Base-by-base conservation (phyloP, 2,113 vertebrate genomes). In the Macroglossus sobrinus region DNA sequence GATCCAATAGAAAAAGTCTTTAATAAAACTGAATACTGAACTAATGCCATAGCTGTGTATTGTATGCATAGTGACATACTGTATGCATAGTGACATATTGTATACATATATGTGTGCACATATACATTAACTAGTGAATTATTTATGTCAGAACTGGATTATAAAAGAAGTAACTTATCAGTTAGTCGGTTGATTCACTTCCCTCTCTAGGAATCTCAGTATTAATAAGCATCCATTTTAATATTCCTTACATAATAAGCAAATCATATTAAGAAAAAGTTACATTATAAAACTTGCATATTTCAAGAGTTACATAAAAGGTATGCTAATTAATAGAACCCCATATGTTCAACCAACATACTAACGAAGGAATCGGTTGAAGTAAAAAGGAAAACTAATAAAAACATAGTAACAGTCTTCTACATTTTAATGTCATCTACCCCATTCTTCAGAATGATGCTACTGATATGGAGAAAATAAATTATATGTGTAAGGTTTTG, bases 381-480 rank as follows among this genome's bases (percentile, higher is more conserved):
- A 81, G 53, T 74, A 19, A 45, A 66, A 72, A 78, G 63, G n/a
- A 91, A 80, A 63, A 80, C 12, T 55, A 66, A 61, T 78, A 66
- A n/a, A 81, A 89, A 43, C n/a, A 81, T 3, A 78, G 40, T 16
- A 53, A 38, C 22, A 45, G 14, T 43, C 57, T 57, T 95, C 11
- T 63, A 75, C 15, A 53, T 50, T 85, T 80, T 30, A 63, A 71
- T 82, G n/a, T 59, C 72, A 94, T 57, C 14, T 0, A 84, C 28
- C 12, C 55, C 35, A n/a, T 68, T 96, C 68, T 89, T 94, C 78
- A 94, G 30, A 91, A 94, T 30, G 71, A n/a, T 81, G 3, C 6
- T 69, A 35, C 14, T 90, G 4, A 69, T 74, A 90, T 80, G n/a
- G 0, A 28, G 28, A 30, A 84, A 95, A 40, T 26, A 96, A 68